Evolutionary conservation across 2,113 vertebrate species (phyloP).

Genomic region (Electrona antarctica): DNA sequence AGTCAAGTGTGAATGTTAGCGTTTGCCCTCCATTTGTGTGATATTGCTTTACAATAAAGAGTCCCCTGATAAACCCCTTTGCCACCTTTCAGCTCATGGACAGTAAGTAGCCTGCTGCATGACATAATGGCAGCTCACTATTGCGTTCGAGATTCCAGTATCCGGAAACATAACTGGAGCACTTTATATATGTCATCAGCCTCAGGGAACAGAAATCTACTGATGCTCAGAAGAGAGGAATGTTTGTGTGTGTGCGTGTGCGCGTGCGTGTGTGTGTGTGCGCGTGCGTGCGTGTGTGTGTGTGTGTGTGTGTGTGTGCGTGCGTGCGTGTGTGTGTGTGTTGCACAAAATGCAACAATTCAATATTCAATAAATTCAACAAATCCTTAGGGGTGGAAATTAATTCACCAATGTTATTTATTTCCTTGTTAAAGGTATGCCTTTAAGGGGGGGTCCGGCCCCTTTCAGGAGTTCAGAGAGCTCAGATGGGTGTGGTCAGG

Average conservation of each 20-base stretch:
- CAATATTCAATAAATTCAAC: neutral
- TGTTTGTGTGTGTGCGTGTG: too few relatives aligned
- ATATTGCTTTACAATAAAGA: slow-evolving; percentile 49
- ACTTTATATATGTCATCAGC: neutral
- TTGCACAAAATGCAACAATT: neutral
- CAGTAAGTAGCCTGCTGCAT: slow-evolving; percentile 14
- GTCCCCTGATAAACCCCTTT: slow-evolving; percentile 34
- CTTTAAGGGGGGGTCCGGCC: slow-evolving; percentile 46
- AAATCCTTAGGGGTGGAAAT: neutral
- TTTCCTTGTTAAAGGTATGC: neutral
- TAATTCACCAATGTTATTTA: neutral
- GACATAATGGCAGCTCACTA: neutral
- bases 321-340: too few relatives aligned
- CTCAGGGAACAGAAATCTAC: neutral
- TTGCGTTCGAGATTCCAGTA: neutral
- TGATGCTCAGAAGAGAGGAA: neutral
- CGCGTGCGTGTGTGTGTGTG: too few relatives aligned
- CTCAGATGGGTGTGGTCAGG: slow-evolving; percentile 29
- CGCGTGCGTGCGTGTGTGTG: too few relatives aligned
- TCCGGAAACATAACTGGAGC: neutral
- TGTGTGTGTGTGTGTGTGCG: too few relatives aligned
- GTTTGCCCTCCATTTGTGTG: slow-evolving; percentile 39
- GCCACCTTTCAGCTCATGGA: slow-evolving; percentile 27
- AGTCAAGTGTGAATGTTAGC: slow-evolving; percentile 7
- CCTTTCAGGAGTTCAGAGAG: neutral